Conservation (phyloP, 1,140 invertebrate genomes). For the Hycleus phaleratus region DNA sequence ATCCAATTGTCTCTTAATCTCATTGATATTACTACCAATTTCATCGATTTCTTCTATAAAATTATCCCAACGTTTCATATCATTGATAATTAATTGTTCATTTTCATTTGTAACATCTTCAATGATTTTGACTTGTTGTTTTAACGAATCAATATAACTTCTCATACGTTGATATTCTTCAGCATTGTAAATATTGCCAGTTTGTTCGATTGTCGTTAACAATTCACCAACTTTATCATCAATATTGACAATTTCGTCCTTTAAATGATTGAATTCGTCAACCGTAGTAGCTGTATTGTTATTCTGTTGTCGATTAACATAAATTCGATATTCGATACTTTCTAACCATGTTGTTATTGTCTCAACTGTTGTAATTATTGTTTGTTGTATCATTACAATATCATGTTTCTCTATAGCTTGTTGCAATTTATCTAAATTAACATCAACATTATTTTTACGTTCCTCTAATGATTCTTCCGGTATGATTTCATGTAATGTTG, state of each 20-base stretch:
- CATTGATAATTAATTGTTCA: constrained; percentile 50
- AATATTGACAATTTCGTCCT: constrained; percentile 47
- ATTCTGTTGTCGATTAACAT: constrained; percentile 51
- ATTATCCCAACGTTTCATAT: constrained; percentile 60
- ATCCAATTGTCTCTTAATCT: constrained; percentile 49
- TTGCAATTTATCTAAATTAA: constrained; percentile 53
- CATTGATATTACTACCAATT: constrained; percentile 46
- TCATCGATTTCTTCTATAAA: constrained; percentile 54
- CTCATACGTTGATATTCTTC: constrained; percentile 42
- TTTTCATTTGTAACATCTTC: constrained; percentile 54
- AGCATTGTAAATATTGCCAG: constrained; percentile 46
- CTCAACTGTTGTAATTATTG: constrained; percentile 64
- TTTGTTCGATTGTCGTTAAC: constrained; percentile 40
- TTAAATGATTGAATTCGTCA: constrained; percentile 42
- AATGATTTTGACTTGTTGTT: constrained; percentile 50
- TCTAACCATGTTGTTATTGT: constrained; percentile 74
- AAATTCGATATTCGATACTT: constrained; percentile 72
- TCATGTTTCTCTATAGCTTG: constrained; percentile 57
- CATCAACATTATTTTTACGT: constrained; percentile 45
- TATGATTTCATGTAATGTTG: constrained; percentile 48
- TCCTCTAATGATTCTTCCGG: constrained; percentile 48
- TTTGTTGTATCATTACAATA: constrained; percentile 54
- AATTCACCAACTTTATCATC: constrained; percentile 44
- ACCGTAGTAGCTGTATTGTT: constrained; percentile 37
- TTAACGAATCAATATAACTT: constrained; percentile 45